Percentiles rank a stretch among this genome's conserved stretches.
phyloP scores from a whole-genome alignment of 2,888 invertebrate species.

The Orthosia gothica region DNA sequence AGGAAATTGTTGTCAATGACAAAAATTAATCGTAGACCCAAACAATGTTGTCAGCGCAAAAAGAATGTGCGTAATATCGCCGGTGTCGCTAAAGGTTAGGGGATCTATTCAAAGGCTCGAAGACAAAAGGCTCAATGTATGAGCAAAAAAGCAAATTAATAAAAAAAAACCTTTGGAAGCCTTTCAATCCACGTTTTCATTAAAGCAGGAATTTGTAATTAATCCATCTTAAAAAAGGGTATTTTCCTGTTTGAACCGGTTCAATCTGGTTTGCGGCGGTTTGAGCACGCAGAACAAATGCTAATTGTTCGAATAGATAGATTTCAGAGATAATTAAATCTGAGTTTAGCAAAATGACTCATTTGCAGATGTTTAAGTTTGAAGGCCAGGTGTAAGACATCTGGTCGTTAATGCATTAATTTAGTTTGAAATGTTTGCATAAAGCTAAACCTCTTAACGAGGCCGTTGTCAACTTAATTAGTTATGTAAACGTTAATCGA shows the following conservation, averaged over 20 bases:
- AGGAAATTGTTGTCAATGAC: conserved; percentile 35
- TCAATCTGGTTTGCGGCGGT: conserved; percentile 56
- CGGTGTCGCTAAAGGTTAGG: conserved; percentile 56
- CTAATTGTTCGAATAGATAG: conserved; percentile 20
- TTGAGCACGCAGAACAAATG: conserved; percentile 35
- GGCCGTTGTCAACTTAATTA: conserved; percentile 42
- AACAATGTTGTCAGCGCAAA: conserved; percentile 53
- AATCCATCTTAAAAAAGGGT: conserved; percentile 70
- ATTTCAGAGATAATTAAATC: conserved; percentile 19
- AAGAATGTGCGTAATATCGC: conserved; percentile 65
- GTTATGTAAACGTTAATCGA: conserved; percentile 31
- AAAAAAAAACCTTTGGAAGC: conserved; percentile 70
- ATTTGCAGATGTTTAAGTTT: conserved; percentile 31
- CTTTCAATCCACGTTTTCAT: conserved; percentile 70
- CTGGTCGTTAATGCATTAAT: conserved; percentile 36
- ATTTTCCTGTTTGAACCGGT: conserved; percentile 66
- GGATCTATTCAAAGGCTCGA: conserved; percentile 53
- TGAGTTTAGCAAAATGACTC: conserved; percentile 19
- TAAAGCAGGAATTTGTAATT: conserved; percentile 72
- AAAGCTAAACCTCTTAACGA: conserved; percentile 32
- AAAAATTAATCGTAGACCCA: conserved; percentile 30
- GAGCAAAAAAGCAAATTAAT: conserved; percentile 72
- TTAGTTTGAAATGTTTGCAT: conserved; percentile 31
- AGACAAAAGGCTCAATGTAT: conserved; percentile 70
- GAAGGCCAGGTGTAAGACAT: conserved; percentile 43